These are phyloP conservation scores for Harpia harpyja DNA, from an alignment of 2,797 vertebrate genomes.

Conservation along the genomic window DNA sequence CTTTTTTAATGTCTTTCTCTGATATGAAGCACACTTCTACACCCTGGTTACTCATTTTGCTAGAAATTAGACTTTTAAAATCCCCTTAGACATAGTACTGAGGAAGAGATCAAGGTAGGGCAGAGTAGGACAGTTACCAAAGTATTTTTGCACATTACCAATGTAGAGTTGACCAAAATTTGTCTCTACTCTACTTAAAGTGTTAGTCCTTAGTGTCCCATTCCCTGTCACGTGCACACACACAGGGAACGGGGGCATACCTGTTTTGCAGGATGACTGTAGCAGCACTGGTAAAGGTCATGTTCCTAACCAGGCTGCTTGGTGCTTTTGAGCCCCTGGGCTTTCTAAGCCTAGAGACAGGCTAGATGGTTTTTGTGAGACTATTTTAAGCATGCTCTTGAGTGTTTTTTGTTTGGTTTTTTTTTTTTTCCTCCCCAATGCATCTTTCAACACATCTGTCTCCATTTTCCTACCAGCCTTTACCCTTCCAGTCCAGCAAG, in stretches of 20 bases:
- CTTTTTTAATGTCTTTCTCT: not conserved
- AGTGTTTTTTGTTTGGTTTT: not conserved
- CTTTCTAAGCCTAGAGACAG: not conserved
- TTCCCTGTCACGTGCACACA: accelerated
- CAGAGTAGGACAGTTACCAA: not conserved
- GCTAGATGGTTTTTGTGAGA: not conserved
- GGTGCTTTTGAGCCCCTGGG: not conserved
- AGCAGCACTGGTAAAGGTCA: not conserved
- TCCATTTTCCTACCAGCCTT: not conserved
- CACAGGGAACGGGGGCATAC: accelerated
- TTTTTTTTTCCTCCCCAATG: no score
- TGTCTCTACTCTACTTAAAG: not conserved
- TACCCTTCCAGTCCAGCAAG: not conserved
- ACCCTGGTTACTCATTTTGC: not conserved
- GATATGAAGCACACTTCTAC: not conserved
- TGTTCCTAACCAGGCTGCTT: not conserved
- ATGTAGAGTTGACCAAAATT: not conserved
- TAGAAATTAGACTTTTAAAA: not conserved
- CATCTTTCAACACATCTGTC: not conserved
- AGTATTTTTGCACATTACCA: not conserved
- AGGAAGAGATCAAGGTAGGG: not conserved
- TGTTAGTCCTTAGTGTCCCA: not conserved
- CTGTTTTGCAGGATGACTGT: not conserved
- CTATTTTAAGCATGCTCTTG: not conserved
- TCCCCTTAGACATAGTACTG: not conserved